Evolutionary conservation across 2,888 invertebrate species (phyloP), one percentile per base, ranked within the genome.

Genomic region (Entomobrya proxima): DNA sequence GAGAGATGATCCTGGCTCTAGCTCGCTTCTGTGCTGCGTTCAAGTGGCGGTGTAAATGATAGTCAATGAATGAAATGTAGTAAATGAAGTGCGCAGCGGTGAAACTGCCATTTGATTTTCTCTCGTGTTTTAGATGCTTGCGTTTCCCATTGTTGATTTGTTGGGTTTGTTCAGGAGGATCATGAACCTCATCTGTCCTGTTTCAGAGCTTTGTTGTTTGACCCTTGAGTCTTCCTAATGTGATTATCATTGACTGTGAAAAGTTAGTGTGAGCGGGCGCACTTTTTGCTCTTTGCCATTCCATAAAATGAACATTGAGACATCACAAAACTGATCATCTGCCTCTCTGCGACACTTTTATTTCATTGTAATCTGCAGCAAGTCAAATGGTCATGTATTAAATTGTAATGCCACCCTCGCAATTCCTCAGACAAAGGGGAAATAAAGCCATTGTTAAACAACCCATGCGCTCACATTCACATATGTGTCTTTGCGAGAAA

Each of bases 221-320:
- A 76, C 76, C 76, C 76, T 76, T 76, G 58, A 76, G 37, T 37
- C 55, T 55, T 76, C 58, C 40, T 85, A 78, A 85, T 78, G 78
- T 78, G 84, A 85, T 85, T 85, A 85, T 61, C 72, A 35, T 58
- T 27, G 84, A 78, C 61, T 64, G 84, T 69, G 61, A 64, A 67
- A 30, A 55, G 35, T 76, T 24, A 55, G 47, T 37, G 30, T n/a
- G 37, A 35, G 32, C 35, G 18, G 55, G 2, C 27, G 24, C 52
- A 75, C 27, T 72, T 32, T 21, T n/a, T 37, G 11, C 50, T 30
- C 13, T 40, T 15, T 15, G 6, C 18, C 32, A n/a, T 18, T 27
- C n/a, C 15, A 15, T 44, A n/a, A 52, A 24, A n/a, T 40, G 37
- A 44, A 52, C 40, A 84, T 84, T 77, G 77, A 84, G 83, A 84